Evolutionary conservation across 2,113 vertebrate genomes (phyloP).

Genomic region (Trichechus manatus): DNA sequence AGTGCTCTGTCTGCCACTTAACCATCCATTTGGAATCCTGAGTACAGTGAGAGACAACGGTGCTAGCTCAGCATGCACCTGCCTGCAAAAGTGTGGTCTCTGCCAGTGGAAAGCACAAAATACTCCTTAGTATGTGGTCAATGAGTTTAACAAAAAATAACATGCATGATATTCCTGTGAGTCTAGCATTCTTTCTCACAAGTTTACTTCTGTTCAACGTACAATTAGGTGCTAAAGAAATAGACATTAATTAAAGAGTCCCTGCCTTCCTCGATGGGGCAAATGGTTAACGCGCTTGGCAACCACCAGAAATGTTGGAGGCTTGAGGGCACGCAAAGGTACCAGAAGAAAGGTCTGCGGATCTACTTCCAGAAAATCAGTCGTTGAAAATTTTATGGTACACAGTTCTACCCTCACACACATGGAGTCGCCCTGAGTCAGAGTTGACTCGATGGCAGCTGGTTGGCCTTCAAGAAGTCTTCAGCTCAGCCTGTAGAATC

Average conservation of each 20-base stretch:
- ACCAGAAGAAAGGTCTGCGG: neutral
- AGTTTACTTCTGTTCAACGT: neutral
- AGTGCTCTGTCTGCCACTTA: neutral
- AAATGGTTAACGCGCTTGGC: neutral
- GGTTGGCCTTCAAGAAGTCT: neutral
- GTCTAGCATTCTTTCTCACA: neutral
- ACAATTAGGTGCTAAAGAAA: fast-evolving
- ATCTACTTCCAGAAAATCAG: neutral
- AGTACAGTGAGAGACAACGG: neutral
- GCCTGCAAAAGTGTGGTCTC: neutral
- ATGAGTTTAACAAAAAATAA: neutral
- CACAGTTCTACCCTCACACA: neutral
- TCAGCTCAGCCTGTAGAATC: neutral
- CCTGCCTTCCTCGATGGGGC: neutral
- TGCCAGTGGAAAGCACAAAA: neutral
- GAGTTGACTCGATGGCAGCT: neutral
- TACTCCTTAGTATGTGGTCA: neutral
- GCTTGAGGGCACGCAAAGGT: neutral
- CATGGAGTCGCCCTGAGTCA: neutral
- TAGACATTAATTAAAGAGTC: neutral
- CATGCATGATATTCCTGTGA: fast-evolving
- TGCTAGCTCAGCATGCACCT: neutral
- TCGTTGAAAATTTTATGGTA: neutral
- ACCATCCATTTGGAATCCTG: too few relatives aligned
- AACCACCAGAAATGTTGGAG: neutral